Percentiles rank a stretch among this genome's conserved stretches.
Evolutionary conservation across 2,113 vertebrate genomes (phyloP).

Genomic region (Larimichthys polyactis): DNA sequence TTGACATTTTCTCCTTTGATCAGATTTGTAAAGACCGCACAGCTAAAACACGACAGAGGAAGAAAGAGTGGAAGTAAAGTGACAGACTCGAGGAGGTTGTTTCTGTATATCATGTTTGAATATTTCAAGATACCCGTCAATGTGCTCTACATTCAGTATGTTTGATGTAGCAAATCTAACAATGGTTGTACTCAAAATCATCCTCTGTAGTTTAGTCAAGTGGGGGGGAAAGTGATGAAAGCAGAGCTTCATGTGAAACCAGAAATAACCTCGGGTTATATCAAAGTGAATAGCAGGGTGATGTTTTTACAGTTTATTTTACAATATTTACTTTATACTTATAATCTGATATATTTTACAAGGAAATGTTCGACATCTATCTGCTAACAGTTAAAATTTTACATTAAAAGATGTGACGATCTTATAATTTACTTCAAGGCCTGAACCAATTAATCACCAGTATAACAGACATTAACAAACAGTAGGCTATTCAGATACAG

Average conservation of each 20-base stretch:
- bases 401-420: too few species aligned
- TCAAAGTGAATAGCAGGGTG: slow-evolving; percentile 13
- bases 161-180: slow-evolving; percentile 48
- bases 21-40: slow-evolving; percentile 54
- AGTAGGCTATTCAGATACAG: too few species aligned
- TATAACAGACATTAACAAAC: too few species aligned
- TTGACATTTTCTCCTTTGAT: slow-evolving; percentile 54
- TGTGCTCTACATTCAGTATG: slow-evolving; percentile 46
- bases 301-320: slow-evolving; percentile 1
- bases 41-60: slow-evolving; percentile 17
- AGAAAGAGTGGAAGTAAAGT: slow-evolving; percentile 34
- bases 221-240: slow-evolving; percentile 29
- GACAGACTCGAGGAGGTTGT: slow-evolving; percentile 29
- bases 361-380: too few species aligned
- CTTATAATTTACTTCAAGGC: too few species aligned
- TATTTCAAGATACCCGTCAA: slow-evolving; percentile 32
- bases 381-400: too few species aligned
- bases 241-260: slow-evolving; percentile 9
- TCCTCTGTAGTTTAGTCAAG: slow-evolving; percentile 14
- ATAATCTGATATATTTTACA: too few species aligned
- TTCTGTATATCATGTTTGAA: slow-evolving; percentile 20
- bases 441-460: too few species aligned
- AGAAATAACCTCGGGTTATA: slow-evolving; percentile 40
- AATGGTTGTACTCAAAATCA: slow-evolving; percentile 26
- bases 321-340: background rate